These are phyloP conservation scores for Thaumetopoea pityocampa DNA, from an alignment of 1,140 invertebrate genomes.

Conservation along the genomic window DNA sequence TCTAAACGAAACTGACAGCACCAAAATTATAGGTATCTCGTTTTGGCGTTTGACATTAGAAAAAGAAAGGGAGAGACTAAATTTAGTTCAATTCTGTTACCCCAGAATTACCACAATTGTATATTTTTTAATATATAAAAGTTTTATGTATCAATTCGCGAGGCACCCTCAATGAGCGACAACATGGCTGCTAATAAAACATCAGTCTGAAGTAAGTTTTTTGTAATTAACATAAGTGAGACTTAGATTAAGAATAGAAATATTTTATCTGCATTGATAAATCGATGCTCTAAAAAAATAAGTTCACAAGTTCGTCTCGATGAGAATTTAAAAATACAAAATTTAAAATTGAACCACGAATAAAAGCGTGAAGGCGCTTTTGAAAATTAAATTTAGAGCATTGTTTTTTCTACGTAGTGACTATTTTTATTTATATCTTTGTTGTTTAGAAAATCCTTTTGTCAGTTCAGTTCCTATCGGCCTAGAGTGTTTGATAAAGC, in stretches of 20 bases:
- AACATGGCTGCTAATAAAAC: constrained; percentile 46
- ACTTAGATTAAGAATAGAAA: constrained; percentile 31
- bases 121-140: neutral
- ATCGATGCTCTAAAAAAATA: constrained; percentile 6
- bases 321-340: too few relatives aligned
- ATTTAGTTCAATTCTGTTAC: neutral
- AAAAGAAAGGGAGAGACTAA: too few relatives aligned
- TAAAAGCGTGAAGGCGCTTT: too few relatives aligned
- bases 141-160: constrained; percentile 10
- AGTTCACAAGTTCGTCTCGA: too few relatives aligned
- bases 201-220: constrained; percentile 50
- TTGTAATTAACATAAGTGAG: constrained; percentile 58
- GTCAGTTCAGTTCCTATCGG: constrained; percentile 65
- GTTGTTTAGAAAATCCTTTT: constrained; percentile 39
- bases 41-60: too few relatives aligned
- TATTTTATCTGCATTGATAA: constrained; percentile 13
- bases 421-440: constrained; percentile 18
- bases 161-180: constrained; percentile 25
- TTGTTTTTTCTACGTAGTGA: constrained; percentile 27
- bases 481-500: constrained; percentile 62
- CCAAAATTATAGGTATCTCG: too few relatives aligned
- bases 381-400: constrained; percentile 25
- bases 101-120: neutral
- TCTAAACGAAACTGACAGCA: too few relatives aligned
- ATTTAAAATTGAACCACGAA: too few relatives aligned